phyloP scores from a whole-genome alignment of 2,888 invertebrate species.

The Monoplex corrugatus region DNA sequence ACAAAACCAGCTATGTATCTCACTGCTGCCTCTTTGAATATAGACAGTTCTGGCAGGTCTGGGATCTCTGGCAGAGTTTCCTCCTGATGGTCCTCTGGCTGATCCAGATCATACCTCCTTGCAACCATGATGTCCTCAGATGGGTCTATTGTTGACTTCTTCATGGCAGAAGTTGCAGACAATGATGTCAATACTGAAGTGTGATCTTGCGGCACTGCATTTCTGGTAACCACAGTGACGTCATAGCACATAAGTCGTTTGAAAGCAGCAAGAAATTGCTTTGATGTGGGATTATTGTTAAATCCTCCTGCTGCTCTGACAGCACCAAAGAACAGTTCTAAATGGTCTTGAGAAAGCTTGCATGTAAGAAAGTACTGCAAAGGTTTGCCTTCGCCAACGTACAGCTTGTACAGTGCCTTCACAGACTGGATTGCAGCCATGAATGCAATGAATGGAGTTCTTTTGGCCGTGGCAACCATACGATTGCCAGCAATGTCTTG shows the following conservation, averaged over 20 bases:
- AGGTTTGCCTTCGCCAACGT: no score
- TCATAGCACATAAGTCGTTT: neutral
- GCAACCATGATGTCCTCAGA: neutral
- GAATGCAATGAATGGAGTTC: no score
- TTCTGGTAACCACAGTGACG: no score
- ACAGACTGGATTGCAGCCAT: no score
- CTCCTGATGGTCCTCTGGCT: neutral
- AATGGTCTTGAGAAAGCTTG: neutral
- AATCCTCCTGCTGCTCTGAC: neutral
- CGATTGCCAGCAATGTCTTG: no score
- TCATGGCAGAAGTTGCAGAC: neutral
- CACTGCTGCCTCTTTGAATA: neutral
- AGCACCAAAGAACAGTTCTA: slow-evolving; percentile 8
- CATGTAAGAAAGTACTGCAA: neutral
- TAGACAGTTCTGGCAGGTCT: neutral
- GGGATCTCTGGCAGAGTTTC: neutral
- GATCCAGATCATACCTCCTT: neutral
- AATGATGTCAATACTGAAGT: neutral
- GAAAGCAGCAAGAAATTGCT: neutral
- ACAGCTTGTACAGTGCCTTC: no score
- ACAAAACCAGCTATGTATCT: neutral
- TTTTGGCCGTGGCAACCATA: no score
- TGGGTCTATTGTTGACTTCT: no score
- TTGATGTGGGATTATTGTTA: neutral
- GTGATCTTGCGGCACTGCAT: no score